Evolutionary conservation across 2,888 invertebrate species (phyloP).

Genomic region (Gastracanthus pulcherrimus): DNA sequence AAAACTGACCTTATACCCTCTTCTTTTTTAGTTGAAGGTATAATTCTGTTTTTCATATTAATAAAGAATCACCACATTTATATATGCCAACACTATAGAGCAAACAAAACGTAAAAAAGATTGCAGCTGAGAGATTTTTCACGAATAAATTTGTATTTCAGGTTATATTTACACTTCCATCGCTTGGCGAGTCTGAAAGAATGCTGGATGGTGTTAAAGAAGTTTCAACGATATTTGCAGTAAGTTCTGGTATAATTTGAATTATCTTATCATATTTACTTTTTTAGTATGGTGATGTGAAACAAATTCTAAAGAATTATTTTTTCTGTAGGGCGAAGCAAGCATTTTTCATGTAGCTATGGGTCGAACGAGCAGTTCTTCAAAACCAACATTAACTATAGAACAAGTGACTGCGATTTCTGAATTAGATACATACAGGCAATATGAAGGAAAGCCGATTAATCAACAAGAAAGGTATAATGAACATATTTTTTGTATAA

Average conservation of each 20-base stretch:
- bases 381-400: conserved; percentile 78
- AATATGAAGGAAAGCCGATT: conserved; percentile 61
- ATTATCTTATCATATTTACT: background rate
- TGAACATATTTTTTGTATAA: background rate
- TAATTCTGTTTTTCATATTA: too few species aligned
- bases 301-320: background rate
- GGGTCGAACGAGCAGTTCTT: conserved; percentile 77
- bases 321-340: conserved; percentile 83
- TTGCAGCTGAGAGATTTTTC: too few species aligned
- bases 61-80: too few species aligned
- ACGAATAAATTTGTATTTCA: too few species aligned
- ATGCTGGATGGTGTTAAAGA: conserved; percentile 83
- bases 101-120: too few species aligned
- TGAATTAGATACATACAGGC: conserved; percentile 70
- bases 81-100: too few species aligned
- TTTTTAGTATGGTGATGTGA: background rate
- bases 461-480: conserved; percentile 37
- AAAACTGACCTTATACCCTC: too few species aligned
- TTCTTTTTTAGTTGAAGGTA: too few species aligned
- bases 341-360: conserved; percentile 85
- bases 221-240: conserved; percentile 90
- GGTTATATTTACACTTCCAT: conserved; percentile 91
- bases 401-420: conserved; percentile 78
- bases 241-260: conserved; percentile 70
- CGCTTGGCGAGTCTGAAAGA: conserved; percentile 82